Base-by-base conservation (phyloP, 2,888 invertebrate species). In the Chaetogeoica ovagalla region DNA sequence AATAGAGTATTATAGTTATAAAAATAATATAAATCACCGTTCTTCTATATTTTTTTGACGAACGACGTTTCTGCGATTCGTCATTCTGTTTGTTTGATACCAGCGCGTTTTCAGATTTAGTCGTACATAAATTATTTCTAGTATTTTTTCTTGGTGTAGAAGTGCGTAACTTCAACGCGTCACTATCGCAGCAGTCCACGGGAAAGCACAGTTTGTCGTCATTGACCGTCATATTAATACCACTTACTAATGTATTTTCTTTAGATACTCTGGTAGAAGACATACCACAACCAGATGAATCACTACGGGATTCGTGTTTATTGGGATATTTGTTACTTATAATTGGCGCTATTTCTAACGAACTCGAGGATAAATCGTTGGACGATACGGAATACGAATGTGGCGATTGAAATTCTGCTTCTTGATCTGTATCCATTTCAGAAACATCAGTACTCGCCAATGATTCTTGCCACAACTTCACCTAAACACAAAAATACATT, bases 391-490 rank as follows among this genome's bases (percentile, higher is more conserved):
- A 79, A 71, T 43, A 79, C 30, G 79, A 71, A 48, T 63, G 70
- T 30, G 79, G 79, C 55, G 65, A 79, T 9, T 63, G 71, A 63
- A 55, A 19, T 63, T 71, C 70, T 17, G 63, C n/a, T 57, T 79
- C 79, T 70, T 79, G 69, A 37, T 79, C 79, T 63, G 79, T 71
- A 19, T 71, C 71, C 52, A 79, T 39, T 71, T 70, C 76, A 65
- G 82, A 82, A 66, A 76, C 66, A 55, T 83, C 82, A 52, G 82
- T 81, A 21, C 81, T 82, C 13, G 83, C 79, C 48, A 83, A 74
- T 5, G 83, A 83, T 55, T 83, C 82, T 74, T 83, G 83, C 83
- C 83, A 83, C 19, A 82, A 71, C 48, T 82, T 83, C 11, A 83
- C 83, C 83, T 83, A 72, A 21, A 82, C n/a, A 76, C 30, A 37